These are phyloP conservation scores for Byasa hedistus DNA, from an alignment of 2,888 invertebrate genomes.

Conservation along the genomic window DNA sequence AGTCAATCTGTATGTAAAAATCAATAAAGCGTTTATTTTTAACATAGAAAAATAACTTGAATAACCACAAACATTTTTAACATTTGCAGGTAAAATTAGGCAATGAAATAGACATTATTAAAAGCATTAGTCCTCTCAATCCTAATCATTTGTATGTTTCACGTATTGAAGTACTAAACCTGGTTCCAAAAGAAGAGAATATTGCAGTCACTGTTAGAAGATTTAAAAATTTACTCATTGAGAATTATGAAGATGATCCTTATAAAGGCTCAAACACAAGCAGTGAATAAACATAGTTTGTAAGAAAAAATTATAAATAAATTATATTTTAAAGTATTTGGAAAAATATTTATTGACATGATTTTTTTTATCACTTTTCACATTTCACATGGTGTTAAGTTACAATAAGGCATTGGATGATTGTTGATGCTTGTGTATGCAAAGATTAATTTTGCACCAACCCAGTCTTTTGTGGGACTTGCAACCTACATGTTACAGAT, in stretches of 20 bases:
- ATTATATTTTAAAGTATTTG: slow-evolving; percentile 32
- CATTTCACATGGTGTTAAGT: too few species aligned
- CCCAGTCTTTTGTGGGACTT: too few species aligned
- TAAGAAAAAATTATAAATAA: slow-evolving; percentile 29
- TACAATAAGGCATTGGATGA: too few species aligned
- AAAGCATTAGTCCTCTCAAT: slow-evolving; percentile 83
- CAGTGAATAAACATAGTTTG: slow-evolving; percentile 31
- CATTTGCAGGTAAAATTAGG: slow-evolving; percentile 80
- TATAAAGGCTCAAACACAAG: slow-evolving; percentile 55
- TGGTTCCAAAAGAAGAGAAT: slow-evolving; percentile 76
- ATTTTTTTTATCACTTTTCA: background rate
- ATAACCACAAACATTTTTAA: background rate
- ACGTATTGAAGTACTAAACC: slow-evolving; percentile 82
- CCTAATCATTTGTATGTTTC: slow-evolving; percentile 84
- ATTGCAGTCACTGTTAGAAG: slow-evolving; percentile 82
- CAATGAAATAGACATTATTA: slow-evolving; percentile 89
- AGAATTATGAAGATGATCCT: slow-evolving; percentile 83
- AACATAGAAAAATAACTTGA: background rate
- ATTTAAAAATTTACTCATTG: slow-evolving; percentile 85
- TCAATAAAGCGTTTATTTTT: background rate
- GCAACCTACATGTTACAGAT: too few species aligned
- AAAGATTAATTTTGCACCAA: too few species aligned
- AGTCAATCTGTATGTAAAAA: slow-evolving; percentile 80
- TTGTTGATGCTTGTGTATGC: too few species aligned
- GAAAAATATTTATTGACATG: slow-evolving; percentile 10